Evolutionary conservation across 92 coral and sea anemone species (phyloP).

Genomic region (Umimayanthus chanpuru): DNA sequence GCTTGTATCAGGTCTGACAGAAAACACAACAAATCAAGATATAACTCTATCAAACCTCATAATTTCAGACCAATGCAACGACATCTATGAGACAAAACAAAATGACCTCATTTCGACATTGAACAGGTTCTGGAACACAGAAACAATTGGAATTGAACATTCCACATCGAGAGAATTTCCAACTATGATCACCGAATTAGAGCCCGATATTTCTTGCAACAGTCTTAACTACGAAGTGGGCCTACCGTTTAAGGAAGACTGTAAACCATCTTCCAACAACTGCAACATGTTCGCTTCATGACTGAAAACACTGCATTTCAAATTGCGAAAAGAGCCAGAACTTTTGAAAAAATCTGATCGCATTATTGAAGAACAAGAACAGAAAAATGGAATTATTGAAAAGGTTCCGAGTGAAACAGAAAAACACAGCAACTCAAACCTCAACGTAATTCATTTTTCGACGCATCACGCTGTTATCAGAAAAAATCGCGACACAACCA

Average conservation of each 20-base stretch:
- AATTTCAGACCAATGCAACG: not conserved
- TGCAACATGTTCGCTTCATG: slow-evolving; percentile 47
- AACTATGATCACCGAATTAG: not conserved
- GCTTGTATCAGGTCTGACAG: slow-evolving; percentile 61
- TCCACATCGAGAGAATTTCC: not conserved
- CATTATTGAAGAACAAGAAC: slow-evolving; percentile 57
- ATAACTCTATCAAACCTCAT: slow-evolving; percentile 18
- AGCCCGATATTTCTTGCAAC: slow-evolving; percentile 32
- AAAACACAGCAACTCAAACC: slow-evolving; percentile 7
- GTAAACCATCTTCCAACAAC: slow-evolving; percentile 44
- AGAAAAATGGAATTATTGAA: slow-evolving; percentile 56
- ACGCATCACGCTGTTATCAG: slow-evolving; percentile 60
- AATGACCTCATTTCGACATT: slow-evolving; percentile 36
- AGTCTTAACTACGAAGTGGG: slow-evolving; percentile 42
- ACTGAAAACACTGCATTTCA: slow-evolving; percentile 51
- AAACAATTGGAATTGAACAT: slow-evolving; percentile 44
- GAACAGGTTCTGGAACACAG: slow-evolving; percentile 55
- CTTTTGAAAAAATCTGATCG: slow-evolving; percentile 51
- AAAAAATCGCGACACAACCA: slow-evolving; percentile 47
- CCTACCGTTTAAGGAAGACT: slow-evolving; percentile 47
- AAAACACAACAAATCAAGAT: not conserved
- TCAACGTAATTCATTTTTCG: slow-evolving; percentile 42
- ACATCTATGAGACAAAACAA: slow-evolving; percentile 35
- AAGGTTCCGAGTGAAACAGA: slow-evolving; percentile 15
- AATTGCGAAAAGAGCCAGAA: slow-evolving; percentile 53